Conservation (phyloP, 2,113 vertebrate species). For the Ciconia maguari region DNA sequence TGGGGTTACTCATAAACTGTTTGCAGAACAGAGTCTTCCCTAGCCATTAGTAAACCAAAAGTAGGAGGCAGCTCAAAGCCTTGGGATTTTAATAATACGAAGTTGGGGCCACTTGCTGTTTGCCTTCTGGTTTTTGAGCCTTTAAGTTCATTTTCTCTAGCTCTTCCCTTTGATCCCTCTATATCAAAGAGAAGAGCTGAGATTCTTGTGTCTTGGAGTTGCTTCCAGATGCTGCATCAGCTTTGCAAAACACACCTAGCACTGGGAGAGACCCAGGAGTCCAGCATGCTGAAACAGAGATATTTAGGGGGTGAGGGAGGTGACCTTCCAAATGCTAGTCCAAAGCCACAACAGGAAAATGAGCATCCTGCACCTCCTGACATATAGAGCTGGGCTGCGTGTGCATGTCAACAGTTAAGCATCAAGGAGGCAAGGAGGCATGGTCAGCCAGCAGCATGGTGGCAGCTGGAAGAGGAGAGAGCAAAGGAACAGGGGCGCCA, state of each 20-base stretch:
- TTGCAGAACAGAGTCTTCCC: neutral
- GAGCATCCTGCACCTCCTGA: neutral
- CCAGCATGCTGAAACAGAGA: neutral
- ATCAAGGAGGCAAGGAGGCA: neutral
- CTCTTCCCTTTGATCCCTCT: constrained; percentile 1
- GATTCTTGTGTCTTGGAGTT: neutral
- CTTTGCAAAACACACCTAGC: neutral
- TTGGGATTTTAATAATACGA: neutral
- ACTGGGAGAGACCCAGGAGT: neutral
- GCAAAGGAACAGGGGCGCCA: neutral
- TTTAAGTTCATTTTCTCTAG: neutral
- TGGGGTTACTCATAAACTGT: neutral
- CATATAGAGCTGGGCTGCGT: rapidly evolving
- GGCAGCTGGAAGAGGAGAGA: neutral
- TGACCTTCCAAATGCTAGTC: neutral
- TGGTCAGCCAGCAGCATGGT: neutral
- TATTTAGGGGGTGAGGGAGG: neutral
- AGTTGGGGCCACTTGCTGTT: neutral
- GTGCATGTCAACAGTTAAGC: neutral
- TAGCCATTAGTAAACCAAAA: neutral
- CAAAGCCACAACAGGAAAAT: neutral
- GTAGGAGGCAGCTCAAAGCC: neutral
- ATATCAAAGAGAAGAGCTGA: neutral
- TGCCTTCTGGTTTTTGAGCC: neutral
- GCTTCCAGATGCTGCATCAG: neutral